Percentiles rank a stretch among this genome's conserved stretches.
Conservation (phyloP, 2,113 vertebrate species). For the Crypturellus undulatus region DNA sequence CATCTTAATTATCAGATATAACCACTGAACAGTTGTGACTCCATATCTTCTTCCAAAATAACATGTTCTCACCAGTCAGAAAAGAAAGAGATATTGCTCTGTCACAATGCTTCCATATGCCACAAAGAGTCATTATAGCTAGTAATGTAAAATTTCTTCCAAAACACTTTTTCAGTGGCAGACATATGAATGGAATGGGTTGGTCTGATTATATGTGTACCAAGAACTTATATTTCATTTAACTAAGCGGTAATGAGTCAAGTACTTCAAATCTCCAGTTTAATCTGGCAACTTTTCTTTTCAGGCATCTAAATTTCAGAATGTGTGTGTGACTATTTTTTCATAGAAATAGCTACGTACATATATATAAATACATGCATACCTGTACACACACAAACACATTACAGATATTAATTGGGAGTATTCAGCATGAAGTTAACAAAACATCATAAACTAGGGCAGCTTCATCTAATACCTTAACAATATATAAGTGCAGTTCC, state of each 20-base stretch:
- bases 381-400: not conserved
- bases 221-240: not conserved
- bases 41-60: not conserved
- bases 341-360: accelerated
- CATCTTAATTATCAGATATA: not conserved
- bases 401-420: not conserved
- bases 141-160: not conserved
- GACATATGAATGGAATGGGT: not conserved
- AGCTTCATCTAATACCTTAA: not conserved
- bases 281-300: not conserved
- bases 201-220: not conserved
- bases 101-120: not conserved
- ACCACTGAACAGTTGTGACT: not conserved
- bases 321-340: not conserved
- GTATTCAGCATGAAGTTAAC: not conserved
- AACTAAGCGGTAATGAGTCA: not conserved
- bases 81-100: not conserved
- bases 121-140: too few species aligned
- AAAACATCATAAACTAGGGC: not conserved
- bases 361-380: not conserved
- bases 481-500: not conserved
- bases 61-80: not conserved
- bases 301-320: not conserved
- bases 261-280: not conserved
- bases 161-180: not conserved